These are phyloP conservation scores for Clarias gariepinus DNA, from an alignment of 2,113 vertebrate genomes.

Conservation along the genomic window DNA sequence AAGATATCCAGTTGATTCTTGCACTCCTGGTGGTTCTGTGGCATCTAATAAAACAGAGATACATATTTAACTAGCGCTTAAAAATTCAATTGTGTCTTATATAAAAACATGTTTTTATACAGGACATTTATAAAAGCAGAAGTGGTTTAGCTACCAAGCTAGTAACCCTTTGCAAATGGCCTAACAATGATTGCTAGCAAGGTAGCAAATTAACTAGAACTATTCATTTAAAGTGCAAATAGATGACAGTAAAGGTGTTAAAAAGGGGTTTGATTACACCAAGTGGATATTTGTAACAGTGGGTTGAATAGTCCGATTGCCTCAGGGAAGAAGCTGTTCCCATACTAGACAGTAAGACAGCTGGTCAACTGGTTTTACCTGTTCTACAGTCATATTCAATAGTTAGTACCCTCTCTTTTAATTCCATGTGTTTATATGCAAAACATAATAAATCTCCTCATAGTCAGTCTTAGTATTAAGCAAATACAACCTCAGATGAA, in stretches of 20 bases:
- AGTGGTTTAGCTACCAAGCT: not conserved
- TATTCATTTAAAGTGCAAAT: not conserved
- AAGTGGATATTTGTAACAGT: not conserved
- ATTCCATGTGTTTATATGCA: no score
- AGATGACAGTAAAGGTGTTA: not conserved
- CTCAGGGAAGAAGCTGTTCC: not conserved
- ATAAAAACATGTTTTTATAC: not conserved
- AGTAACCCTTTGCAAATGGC: no score
- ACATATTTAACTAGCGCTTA: not conserved
- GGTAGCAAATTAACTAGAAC: not conserved
- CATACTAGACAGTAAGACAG: not conserved
- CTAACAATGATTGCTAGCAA: not conserved
- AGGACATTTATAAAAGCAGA: not conserved
- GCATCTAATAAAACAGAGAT: not conserved
- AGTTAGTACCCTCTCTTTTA: no score
- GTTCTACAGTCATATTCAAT: not conserved
- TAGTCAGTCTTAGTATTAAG: no score
- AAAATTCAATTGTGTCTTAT: not conserved
- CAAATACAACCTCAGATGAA: no score
- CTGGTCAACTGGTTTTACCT: not conserved
- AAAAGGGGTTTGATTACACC: not conserved
- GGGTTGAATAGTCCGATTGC: not conserved
- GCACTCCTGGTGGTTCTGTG: not conserved
- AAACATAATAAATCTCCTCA: no score
- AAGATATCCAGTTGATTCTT: not conserved